Percentiles rank a stretch among this genome's conserved stretches.
Evolutionary conservation across 2,113 vertebrate genomes (phyloP).

Genomic region (Equus przewalskii): DNA sequence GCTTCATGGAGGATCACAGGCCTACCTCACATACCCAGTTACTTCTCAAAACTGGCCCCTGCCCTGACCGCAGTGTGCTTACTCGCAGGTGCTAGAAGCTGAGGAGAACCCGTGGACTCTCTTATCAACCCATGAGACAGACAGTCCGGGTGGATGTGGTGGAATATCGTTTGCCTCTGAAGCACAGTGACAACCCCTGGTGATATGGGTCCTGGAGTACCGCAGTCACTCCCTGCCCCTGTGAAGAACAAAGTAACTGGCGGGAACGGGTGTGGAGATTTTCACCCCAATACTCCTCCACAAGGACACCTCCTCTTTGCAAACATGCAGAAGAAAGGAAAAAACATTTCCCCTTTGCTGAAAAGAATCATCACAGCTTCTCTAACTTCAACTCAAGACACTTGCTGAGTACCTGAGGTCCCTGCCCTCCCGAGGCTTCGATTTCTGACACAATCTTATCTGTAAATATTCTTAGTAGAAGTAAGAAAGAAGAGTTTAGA

Average conservation of each 20-base stretch:
- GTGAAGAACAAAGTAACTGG: not conserved
- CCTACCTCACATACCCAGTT: not conserved
- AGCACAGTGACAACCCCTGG: not conserved
- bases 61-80: not conserved
- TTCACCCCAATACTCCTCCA: too few relatives aligned
- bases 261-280: not conserved
- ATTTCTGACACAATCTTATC: slow-evolving; percentile 9
- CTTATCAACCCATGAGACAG: not conserved
- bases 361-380: not conserved
- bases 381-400: not conserved
- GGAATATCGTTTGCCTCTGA: not conserved
- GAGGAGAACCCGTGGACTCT: not conserved
- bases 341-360: not conserved
- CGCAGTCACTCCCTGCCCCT: not conserved
- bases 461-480: slow-evolving; percentile 41
- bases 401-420: not conserved
- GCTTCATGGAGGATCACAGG: not conserved
- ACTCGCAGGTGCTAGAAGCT: not conserved
- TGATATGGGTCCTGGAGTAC: not conserved
- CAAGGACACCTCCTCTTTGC: not conserved
- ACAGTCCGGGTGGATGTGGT: not conserved
- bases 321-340: not conserved
- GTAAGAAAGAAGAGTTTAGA: not conserved
- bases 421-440: not conserved
- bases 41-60: not conserved